Base-by-base conservation (phyloP, 2,888 invertebrate genomes). In the Torymus aiolomorphi region DNA sequence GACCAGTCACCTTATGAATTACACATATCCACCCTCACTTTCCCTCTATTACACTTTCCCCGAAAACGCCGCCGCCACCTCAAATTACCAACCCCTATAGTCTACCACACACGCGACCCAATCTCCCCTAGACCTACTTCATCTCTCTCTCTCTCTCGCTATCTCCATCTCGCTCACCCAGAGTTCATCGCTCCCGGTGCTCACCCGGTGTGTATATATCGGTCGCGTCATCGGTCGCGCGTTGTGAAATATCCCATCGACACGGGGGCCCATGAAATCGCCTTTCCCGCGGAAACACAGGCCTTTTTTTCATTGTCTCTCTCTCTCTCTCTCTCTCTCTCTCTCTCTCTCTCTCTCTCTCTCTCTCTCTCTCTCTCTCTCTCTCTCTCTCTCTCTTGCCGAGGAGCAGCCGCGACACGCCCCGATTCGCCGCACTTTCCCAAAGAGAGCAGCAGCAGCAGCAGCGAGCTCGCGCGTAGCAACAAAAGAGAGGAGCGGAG, bases 351-450 rank as follows among this genome's bases (percentile, higher is more conserved):
- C n/a, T n/a, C n/a, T n/a, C n/a, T n/a, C n/a, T n/a, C n/a, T n/a
- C n/a, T n/a, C n/a, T n/a, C n/a, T n/a, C n/a, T n/a, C n/a, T n/a
- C n/a, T n/a, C n/a, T n/a, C n/a, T n/a, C n/a, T n/a, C n/a, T n/a
- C n/a, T n/a, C n/a, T n/a, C n/a, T n/a, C n/a, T n/a, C n/a, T 57
- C 11, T 49, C 14, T 57, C 2, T 8, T 18, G 20, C 11, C 24
- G 51, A 42, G 10, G 42, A 56, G 16, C 18, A 42, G 42, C 42
- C 42, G n/a, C 61, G 69, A 57, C 31, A 52, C 52, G 57, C 74
- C 65, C 31, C 71, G 76, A 80, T 76, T 80, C 72, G 71, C 56
- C 54, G 74, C 70, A 62, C 59, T 75, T 75, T 75, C 74, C 12
- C 61, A 8, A 59, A 31, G 51, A 42, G 54, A 56, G 24, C 11